Base-by-base conservation (phyloP, 2,797 vertebrate species). In the Champsocephalus esox region DNA sequence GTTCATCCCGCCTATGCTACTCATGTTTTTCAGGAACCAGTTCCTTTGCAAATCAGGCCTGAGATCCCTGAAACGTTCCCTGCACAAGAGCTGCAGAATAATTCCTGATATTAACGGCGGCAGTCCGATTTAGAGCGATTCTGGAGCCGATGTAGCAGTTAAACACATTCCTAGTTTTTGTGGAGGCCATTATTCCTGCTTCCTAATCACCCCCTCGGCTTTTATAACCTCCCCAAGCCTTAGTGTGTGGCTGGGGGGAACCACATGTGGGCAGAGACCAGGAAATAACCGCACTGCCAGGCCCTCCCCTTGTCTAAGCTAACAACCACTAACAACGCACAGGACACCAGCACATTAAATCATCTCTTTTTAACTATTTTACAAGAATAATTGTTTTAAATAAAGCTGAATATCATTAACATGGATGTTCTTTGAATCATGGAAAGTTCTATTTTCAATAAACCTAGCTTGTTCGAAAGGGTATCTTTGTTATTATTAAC, bases 101-200 rank as follows among this genome's bases (percentile, higher is more conserved):
- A 89, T 90, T 85, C 77, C 85, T 54, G 67, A 92, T 92, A 94
- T 92, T 90, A 92, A 89, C 49, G 81, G 77, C 58, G 44, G 77
- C 80, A 69, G 87, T 88, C 75, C 50, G 87, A 88, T 91, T 86
- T 72, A 61, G 83, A 92, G 87, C 74, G 72, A 91, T 92, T 89
- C 83, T 65, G 69, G 88, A 90, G 86, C 89, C 67, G 69, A 74
- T 86, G 83, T 89, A 87, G 82, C 77, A 87, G 92, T 94, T 93
- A 94, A 94, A 93, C 65, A 77, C 93, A 95, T 95, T 95, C 94
- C 93, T 93, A 87, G 88, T 93, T 95, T 38, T 95, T 94, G 92
- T 94, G 90, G 92, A 92, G 92, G 92, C 93, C 91, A 93, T 95
- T 95, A 95, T 95, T 95, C 89, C 91, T 94, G 90, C 86, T 91